These are phyloP conservation scores for Centrocercus urophasianus DNA, from an alignment of 2,113 vertebrate species.

Conservation along the genomic window DNA sequence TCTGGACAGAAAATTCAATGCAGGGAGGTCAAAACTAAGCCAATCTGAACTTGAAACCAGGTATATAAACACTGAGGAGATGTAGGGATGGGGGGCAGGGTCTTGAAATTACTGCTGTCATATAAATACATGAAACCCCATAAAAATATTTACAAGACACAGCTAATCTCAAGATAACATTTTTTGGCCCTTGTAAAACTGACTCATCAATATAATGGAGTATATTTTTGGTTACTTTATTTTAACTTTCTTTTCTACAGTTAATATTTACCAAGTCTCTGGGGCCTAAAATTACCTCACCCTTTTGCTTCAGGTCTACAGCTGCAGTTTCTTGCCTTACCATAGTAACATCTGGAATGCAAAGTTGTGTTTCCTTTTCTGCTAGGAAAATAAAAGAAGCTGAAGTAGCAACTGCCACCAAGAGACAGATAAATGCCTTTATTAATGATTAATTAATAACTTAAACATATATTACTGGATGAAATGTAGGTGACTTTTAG, in stretches of 20 bases:
- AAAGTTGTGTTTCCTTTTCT: slow-evolving; percentile 90
- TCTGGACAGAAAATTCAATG: slow-evolving; percentile 24
- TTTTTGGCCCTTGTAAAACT: slow-evolving; percentile 68
- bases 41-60: slow-evolving; percentile 61
- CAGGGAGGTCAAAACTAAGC: slow-evolving; percentile 38
- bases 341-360: slow-evolving; percentile 92
- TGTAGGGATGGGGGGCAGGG: neutral
- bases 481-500: slow-evolving; percentile 56
- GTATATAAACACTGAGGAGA: slow-evolving; percentile 43
- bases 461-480: slow-evolving; percentile 42
- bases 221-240: slow-evolving; percentile 61
- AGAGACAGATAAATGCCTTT: slow-evolving; percentile 73
- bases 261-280: slow-evolving; percentile 96
- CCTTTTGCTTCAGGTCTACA: slow-evolving; percentile 84
- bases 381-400: slow-evolving; percentile 86
- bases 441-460: slow-evolving; percentile 73
- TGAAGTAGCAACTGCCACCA: slow-evolving; percentile 78
- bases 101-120: slow-evolving; percentile 3
- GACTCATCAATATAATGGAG: slow-evolving; percentile 73
- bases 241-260: slow-evolving; percentile 91
- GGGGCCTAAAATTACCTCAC: slow-evolving; percentile 94
- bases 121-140: slow-evolving; percentile 64
- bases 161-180: slow-evolving; percentile 75
- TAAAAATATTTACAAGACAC: slow-evolving; percentile 70
- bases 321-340: slow-evolving; percentile 94